A percentile compares a stretch with the other conserved stretches of the same genome.
phyloP scores from a whole-genome alignment of 2,888 invertebrate genomes.

The Syritta pipiens region DNA sequence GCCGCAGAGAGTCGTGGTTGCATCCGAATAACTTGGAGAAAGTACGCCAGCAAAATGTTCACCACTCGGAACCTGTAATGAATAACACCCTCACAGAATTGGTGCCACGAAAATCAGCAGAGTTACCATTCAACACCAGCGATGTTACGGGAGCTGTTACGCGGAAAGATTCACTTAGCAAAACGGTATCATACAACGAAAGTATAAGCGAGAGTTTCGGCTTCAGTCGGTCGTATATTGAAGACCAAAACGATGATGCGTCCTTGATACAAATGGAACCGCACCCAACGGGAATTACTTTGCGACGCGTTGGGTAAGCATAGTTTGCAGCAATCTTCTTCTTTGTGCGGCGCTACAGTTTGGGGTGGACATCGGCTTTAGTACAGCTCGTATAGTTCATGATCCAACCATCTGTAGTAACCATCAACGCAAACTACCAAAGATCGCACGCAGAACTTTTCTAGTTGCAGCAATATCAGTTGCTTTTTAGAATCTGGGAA shows the following conservation, averaged over 20 bases:
- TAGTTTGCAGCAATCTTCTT: background rate
- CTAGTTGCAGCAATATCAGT: too few relatives aligned
- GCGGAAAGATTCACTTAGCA: conserved; percentile 64
- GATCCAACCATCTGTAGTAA: too few relatives aligned
- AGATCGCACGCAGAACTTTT: too few relatives aligned
- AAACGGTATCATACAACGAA: conserved; percentile 70
- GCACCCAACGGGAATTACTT: conserved; percentile 88
- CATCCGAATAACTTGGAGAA: conserved; percentile 77
- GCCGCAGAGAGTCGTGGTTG: conserved; percentile 77
- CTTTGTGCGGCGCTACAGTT: too few relatives aligned
- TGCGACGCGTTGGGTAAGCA: conserved; percentile 84
- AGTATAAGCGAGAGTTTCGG: conserved; percentile 73
- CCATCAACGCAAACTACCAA: too few relatives aligned
- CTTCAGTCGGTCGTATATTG: conserved; percentile 72
- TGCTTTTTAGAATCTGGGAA: too few relatives aligned
- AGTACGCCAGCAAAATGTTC: conserved; percentile 75
- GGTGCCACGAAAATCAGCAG: conserved; percentile 76
- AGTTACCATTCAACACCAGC: conserved; percentile 72
- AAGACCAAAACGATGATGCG: conserved; percentile 70
- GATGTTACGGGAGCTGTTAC: conserved; percentile 72
- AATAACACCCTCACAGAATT: conserved; percentile 77
- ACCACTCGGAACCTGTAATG: conserved; percentile 70
- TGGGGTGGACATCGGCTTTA: too few relatives aligned
- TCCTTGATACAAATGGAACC: conserved; percentile 74
- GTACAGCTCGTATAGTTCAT: too few relatives aligned